phyloP scores from a whole-genome alignment of 37 sponge, comb jelly and placozoan species.

The Trichoplax adhaerens region DNA sequence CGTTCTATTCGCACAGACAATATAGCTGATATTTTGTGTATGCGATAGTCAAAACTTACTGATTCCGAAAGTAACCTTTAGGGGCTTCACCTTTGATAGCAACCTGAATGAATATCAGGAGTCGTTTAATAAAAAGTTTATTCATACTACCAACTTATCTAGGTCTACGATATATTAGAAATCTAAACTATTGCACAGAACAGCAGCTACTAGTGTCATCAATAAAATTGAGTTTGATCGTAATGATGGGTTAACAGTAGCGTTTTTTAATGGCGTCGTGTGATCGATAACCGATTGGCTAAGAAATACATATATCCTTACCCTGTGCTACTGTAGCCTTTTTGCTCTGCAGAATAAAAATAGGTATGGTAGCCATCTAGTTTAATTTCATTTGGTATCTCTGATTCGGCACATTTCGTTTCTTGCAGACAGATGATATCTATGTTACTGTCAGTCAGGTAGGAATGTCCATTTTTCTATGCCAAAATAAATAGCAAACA shows the following conservation, averaged over 20 bases:
- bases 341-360: slow-evolving; percentile 48
- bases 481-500: neutral
- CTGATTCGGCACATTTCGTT: slow-evolving; percentile 44
- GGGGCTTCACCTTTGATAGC: slow-evolving; percentile 51
- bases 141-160: too few species aligned
- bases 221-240: too few species aligned
- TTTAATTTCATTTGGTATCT: slow-evolving; percentile 25
- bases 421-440: slow-evolving; percentile 78
- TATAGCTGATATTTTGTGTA: neutral
- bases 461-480: slow-evolving; percentile 3
- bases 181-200: too few species aligned
- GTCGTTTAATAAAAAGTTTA: too few species aligned
- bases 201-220: too few species aligned
- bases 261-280: too few species aligned
- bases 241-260: too few species aligned
- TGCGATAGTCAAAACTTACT: slow-evolving; percentile 16
- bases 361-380: slow-evolving; percentile 60
- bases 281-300: too few species aligned
- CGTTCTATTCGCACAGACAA: too few species aligned
- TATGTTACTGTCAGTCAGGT: slow-evolving; percentile 28
- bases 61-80: slow-evolving; percentile 69
- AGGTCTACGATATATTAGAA: too few species aligned
- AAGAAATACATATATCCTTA: neutral
- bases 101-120: slow-evolving; percentile 18
- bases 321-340: slow-evolving; percentile 85